These are phyloP conservation scores for Heterotis niloticus DNA, from an alignment of 2,113 vertebrate species.

Conservation along the genomic window DNA sequence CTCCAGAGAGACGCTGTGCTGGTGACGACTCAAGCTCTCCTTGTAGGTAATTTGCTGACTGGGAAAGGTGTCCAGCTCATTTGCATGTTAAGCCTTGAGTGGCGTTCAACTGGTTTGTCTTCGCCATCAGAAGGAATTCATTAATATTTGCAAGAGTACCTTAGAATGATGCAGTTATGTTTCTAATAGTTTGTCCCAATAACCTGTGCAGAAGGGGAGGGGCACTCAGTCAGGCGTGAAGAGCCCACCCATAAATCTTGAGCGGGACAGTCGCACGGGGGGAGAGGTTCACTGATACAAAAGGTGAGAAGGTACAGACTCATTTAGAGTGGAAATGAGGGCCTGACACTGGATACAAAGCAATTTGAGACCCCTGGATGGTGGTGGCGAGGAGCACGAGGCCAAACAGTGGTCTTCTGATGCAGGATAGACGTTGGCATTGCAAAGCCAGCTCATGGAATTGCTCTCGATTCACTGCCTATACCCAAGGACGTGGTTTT, in stretches of 20 bases:
- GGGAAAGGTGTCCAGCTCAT: slow-evolving; percentile 31
- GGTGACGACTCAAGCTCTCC: slow-evolving; percentile 9
- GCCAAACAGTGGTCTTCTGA: background rate
- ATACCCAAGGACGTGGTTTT: background rate
- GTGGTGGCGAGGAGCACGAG: background rate
- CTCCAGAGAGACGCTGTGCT: slow-evolving; percentile 19
- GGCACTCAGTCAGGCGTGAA: background rate
- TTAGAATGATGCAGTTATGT: slow-evolving; percentile 16
- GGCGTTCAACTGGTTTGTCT: slow-evolving; percentile 16
- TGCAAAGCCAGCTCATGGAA: background rate
- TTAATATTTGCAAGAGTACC: slow-evolving; percentile 7
- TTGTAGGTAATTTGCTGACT: slow-evolving; percentile 20
- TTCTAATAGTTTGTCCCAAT: slow-evolving; percentile 15
- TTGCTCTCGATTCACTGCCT: background rate
- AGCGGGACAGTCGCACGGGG: background rate
- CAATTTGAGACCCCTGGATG: slow-evolving; percentile 42
- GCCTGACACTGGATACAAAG: slow-evolving; percentile 49
- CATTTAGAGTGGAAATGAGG: slow-evolving; percentile 50
- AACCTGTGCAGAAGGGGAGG: slow-evolving; percentile 1
- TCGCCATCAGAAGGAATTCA: slow-evolving; percentile 22
- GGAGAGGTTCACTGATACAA: background rate
- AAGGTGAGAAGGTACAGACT: slow-evolving; percentile 29
- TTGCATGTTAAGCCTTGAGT: slow-evolving; percentile 29
- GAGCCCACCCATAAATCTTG: background rate
- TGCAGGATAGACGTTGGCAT: background rate